Evolutionary conservation across 2,888 invertebrate genomes (phyloP), one percentile per base, ranked within the genome.

Genomic region (Blastobasis adustella): DNA sequence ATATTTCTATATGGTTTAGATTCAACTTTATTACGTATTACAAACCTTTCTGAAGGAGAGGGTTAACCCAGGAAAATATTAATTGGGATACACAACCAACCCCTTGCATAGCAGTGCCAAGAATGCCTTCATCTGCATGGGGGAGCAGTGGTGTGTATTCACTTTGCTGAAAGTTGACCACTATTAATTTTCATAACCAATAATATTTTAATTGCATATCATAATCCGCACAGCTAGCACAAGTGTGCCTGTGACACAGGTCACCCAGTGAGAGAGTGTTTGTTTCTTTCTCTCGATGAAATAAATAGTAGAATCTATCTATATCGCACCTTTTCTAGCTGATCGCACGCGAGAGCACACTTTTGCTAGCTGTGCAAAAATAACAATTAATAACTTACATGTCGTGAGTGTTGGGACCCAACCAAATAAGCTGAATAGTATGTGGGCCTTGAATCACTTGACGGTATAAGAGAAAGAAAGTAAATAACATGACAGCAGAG

Each of bases 11-110:
- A 23, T 23, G 3, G 2, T 42, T 42, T 9, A 36, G n/a, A n/a
- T 10, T 4, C 9, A 40, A 5, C 6, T 10, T 10, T 3, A 23
- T 3, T 2, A 23, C 3, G 3, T 23, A 23, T 23, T 23, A 23
- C 41, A 51, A 73, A 82, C 90, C 98, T 86, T 96, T 96, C 53
- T 90, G 79, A 78, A 98, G 93, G 52, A 98, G 79, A 3, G 95
- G 95, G 58, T 93, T 91, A 1, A 97, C 96, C 98, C 98, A 98
- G 55, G 92, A 89, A 75, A 98, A 96, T 37, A 93, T 79, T n/a
- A 98, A 83, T 69, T 92, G 92, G 0, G 96, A 96, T 3, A 93
- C 67, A 69, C 90, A 90, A 50, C 91, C 91, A 9, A 89, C 87
- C 57, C 93, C 91, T 78, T 96, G 95, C 91, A 96, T 94, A 2